Conservation (phyloP, 2,797 vertebrate genomes). For the Oreonectes daqikongensis region DNA sequence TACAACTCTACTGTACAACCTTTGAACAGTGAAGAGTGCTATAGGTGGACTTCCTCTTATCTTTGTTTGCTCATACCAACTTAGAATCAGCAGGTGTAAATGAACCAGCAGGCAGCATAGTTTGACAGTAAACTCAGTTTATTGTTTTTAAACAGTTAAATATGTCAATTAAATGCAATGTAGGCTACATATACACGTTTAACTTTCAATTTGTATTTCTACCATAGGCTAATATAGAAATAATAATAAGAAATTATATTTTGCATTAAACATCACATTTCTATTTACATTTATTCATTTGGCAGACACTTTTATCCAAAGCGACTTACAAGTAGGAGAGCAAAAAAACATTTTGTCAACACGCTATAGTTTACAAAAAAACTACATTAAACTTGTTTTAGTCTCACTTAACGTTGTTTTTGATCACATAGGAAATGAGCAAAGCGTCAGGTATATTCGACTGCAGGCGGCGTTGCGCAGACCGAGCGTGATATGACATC, state of each 20-base stretch:
- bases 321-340: too few species aligned
- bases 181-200: background rate
- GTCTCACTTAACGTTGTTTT: too few species aligned
- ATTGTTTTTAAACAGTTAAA: background rate
- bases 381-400: too few species aligned
- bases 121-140: background rate
- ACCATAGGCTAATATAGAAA: too few species aligned
- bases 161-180: background rate
- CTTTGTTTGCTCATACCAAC: conserved; percentile 52
- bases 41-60: conserved; percentile 43
- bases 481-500: background rate
- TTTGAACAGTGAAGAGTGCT: conserved; percentile 41
- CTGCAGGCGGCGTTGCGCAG: background rate
- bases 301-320: too few species aligned
- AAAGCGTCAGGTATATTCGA: background rate
- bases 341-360: too few species aligned
- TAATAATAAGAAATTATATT: too few species aligned
- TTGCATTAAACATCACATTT: too few species aligned
- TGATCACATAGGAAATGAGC: background rate
- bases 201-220: background rate
- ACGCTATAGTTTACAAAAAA: too few species aligned
- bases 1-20: conserved; percentile 30
- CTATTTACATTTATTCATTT: too few species aligned
- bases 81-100: conserved; percentile 25
- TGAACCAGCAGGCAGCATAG: background rate